phyloP scores from a whole-genome alignment of 1,140 invertebrate genomes.

The Drosophila baimaii region DNA sequence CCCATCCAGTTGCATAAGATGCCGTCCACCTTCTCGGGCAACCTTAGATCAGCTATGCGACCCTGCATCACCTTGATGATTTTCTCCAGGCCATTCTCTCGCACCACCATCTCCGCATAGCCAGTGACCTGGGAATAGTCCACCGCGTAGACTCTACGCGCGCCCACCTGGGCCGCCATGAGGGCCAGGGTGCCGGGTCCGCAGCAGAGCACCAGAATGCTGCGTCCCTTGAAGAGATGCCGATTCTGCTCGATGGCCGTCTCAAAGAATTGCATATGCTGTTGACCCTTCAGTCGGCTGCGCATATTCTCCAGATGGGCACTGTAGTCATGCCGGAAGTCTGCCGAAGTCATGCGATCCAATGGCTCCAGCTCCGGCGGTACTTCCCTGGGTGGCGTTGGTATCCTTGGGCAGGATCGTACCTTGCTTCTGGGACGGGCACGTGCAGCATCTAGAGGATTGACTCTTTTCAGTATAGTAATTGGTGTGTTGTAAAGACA shows the following conservation, averaged over 20 bases:
- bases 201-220: slow-evolving; percentile 98
- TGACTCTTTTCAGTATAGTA: neutral
- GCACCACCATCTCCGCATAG: slow-evolving; percentile 94
- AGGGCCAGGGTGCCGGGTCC: slow-evolving; percentile 99
- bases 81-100: slow-evolving; percentile 89
- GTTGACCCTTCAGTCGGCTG: slow-evolving; percentile 99
- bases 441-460: neutral
- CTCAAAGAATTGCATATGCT: slow-evolving; percentile 97
- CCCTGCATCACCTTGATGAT: slow-evolving; percentile 96
- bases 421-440: neutral
- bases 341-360: slow-evolving; percentile 65
- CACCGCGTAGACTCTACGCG: slow-evolving; percentile 95
- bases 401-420: neutral
- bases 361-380: slow-evolving; percentile 44
- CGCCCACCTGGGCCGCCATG: slow-evolving; percentile 99
- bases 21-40: slow-evolving; percentile 95
- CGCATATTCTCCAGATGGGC: slow-evolving; percentile 99
- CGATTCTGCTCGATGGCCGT: slow-evolving; percentile 99
- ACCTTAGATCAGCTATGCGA: slow-evolving; percentile 91
- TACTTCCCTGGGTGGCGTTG: slow-evolving; percentile 24
- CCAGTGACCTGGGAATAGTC: slow-evolving; percentile 98
- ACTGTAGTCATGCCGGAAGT: slow-evolving; percentile 83
- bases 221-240: slow-evolving; percentile 96
- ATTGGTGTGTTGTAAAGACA: neutral
- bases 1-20: slow-evolving; percentile 99